Evolutionary conservation across 2,797 vertebrate species (phyloP).

Genomic region (Erethizon dorsatum): DNA sequence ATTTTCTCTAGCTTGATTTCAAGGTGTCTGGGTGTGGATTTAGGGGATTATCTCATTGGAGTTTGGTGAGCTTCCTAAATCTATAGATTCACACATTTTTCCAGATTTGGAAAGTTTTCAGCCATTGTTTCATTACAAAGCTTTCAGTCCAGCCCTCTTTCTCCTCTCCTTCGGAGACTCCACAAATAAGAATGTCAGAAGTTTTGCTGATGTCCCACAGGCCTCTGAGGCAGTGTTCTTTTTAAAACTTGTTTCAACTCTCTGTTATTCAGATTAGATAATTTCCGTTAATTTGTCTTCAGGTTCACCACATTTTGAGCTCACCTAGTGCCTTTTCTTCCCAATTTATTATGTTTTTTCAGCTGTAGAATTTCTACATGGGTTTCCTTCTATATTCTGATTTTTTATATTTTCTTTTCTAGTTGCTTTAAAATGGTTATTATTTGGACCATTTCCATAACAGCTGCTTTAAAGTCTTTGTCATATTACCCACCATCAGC

Average conservation of each 20-base stretch:
- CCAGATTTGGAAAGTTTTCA: not conserved
- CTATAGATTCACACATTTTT: not conserved
- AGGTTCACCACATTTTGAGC: not conserved
- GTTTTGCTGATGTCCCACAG: not conserved
- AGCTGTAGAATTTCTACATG: not conserved
- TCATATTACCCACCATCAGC: not conserved
- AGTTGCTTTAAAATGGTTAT: not conserved
- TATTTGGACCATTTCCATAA: not conserved
- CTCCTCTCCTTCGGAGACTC: not conserved
- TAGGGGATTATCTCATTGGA: not conserved
- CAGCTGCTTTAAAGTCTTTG: not conserved
- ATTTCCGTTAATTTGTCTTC: not conserved
- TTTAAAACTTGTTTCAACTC: not conserved
- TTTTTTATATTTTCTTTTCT: not conserved
- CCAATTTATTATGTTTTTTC: not conserved
- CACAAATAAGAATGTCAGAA: fast-evolving
- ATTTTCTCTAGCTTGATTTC: not conserved
- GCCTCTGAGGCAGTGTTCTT: not conserved
- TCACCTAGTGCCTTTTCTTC: not conserved
- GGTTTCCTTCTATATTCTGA: not conserved
- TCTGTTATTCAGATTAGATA: not conserved
- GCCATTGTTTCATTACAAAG: not conserved
- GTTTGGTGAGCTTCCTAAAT: not conserved
- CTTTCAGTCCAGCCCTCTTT: not conserved
- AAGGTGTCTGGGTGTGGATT: not conserved